A percentile compares a stretch with the other conserved stretches of the same genome.
These are phyloP conservation scores for Zootermopsis nevadensis DNA, from an alignment of 2,888 invertebrate genomes.

Conservation along the genomic window DNA sequence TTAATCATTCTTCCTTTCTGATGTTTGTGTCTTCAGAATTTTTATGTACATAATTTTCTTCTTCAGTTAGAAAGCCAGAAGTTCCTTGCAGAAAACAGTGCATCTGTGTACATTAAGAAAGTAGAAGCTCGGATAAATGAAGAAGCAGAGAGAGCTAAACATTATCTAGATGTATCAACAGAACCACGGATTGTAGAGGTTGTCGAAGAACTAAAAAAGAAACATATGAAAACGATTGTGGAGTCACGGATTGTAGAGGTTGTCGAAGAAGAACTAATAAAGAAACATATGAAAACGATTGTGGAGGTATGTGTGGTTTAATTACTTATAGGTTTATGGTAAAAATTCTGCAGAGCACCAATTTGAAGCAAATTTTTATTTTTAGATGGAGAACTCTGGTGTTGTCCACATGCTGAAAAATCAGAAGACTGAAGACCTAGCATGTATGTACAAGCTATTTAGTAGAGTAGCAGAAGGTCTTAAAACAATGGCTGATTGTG, in stretches of 20 bases:
- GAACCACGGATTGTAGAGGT: conserved; percentile 96
- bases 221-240: conserved; percentile 98
- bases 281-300: conserved; percentile 98
- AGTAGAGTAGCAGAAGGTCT: conserved; percentile 92
- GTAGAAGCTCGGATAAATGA: conserved; percentile 97
- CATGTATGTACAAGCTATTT: conserved; percentile 98
- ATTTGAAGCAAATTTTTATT: neutral
- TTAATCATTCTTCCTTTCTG: too few species aligned
- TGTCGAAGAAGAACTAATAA: conserved; percentile 97
- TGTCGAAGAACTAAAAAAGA: conserved; percentile 96
- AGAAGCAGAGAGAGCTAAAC: conserved; percentile 96
- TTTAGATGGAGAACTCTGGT: conserved; percentile 98
- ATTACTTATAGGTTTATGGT: neutral
- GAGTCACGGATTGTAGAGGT: conserved; percentile 91
- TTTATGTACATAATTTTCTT: conserved; percentile 11
- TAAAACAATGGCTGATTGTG: conserved; percentile 95
- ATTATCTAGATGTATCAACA: conserved; percentile 97
- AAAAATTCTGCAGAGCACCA: neutral
- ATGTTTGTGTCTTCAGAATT: too few species aligned
- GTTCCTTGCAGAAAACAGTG: conserved; percentile 97
- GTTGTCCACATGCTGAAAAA: conserved; percentile 99
- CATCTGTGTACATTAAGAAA: conserved; percentile 98
- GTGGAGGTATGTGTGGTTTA: conserved; percentile 69
- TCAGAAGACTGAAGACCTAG: conserved; percentile 95
- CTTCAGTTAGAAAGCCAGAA: conserved; percentile 89